phyloP scores from a whole-genome alignment of 30 jellyfish, hydroid and myxozoan species.

The Hydractinia echinata region DNA sequence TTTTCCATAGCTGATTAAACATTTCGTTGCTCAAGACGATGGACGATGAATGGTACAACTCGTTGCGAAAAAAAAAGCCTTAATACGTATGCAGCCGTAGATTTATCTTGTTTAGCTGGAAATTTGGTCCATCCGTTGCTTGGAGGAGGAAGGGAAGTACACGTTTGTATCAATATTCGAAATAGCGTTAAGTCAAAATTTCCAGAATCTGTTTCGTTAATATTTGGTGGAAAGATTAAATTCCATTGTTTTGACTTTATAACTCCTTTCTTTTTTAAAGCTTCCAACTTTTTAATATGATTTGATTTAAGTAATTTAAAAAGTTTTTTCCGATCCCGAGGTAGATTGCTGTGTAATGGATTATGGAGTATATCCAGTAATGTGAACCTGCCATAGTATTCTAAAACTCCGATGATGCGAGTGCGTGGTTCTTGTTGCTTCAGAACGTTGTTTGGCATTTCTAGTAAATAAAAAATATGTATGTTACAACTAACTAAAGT shows the following conservation, averaged over 20 bases:
- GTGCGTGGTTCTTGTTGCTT: no score
- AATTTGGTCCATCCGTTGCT: background rate
- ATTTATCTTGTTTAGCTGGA: background rate
- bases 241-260: background rate
- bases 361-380: background rate
- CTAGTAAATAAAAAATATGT: no score
- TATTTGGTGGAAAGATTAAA: background rate
- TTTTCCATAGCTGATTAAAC: no score
- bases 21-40: no score
- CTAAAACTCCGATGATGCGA: background rate
- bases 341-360: background rate
- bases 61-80: no score
- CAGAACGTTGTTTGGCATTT: no score
- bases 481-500: no score
- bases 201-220: background rate
- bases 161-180: background rate
- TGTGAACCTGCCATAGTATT: background rate
- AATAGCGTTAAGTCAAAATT: constrained; percentile 12
- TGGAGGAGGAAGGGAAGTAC: background rate
- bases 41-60: no score
- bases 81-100: background rate
- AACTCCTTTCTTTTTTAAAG: background rate
- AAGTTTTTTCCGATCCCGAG: background rate
- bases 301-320: background rate
- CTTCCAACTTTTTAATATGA: background rate